These are phyloP conservation scores for Lithobates pipiens DNA, from an alignment of 2,797 vertebrate genomes.

Conservation along the genomic window DNA sequence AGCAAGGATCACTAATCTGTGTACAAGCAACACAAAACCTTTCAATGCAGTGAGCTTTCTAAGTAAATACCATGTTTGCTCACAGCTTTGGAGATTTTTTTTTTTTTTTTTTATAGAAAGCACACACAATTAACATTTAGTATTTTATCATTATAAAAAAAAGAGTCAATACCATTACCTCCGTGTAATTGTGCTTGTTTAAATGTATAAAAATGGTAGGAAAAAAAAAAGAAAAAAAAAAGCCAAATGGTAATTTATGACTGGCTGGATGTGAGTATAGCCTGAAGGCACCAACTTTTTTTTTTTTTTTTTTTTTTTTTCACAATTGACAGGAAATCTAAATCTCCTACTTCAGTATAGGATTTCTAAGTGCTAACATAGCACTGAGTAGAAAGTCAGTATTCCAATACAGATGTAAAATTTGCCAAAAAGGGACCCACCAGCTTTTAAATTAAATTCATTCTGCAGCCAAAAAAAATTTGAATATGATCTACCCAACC, in stretches of 20 bases:
- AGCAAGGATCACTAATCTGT: slow-evolving; percentile 17
- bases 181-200: background rate
- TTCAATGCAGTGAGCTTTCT: slow-evolving; percentile 3
- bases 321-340: slow-evolving; percentile 56
- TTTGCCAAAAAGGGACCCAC: background rate
- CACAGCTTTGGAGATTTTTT: background rate
- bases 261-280: slow-evolving; percentile 44
- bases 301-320: slow-evolving; percentile 57
- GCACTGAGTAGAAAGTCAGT: slow-evolving; percentile 5
- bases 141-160: background rate
- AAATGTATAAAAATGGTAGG: slow-evolving; percentile 7
- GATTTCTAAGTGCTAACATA: slow-evolving; percentile 47
- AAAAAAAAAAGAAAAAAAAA: background rate
- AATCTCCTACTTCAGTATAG: slow-evolving; percentile 48
- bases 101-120: no score
- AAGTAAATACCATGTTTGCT: slow-evolving; percentile 21
- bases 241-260: slow-evolving; percentile 50
- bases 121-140: background rate
- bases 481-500: background rate
- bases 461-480: background rate
- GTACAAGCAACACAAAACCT: slow-evolving; percentile 25
- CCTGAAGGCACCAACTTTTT: slow-evolving; percentile 49
- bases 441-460: background rate
- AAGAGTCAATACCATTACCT: background rate
- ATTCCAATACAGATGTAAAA: background rate